Conservation (phyloP, 2,888 invertebrate genomes). For the Beris chalybata region DNA sequence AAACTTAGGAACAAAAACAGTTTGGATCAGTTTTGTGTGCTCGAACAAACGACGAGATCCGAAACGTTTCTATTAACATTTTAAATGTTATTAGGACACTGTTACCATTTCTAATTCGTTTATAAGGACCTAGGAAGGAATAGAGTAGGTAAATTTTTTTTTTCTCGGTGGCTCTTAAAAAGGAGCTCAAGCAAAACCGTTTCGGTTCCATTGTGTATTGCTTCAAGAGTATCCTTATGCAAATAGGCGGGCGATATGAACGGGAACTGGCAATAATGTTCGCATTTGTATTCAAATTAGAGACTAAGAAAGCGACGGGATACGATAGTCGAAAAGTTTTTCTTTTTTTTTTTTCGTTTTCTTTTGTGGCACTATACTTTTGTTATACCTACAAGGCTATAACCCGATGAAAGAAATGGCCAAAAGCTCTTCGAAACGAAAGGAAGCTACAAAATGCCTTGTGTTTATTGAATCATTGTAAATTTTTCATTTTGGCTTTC, state of each 20-base stretch:
- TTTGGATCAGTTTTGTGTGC: conserved; percentile 14
- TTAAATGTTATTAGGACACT: conserved; percentile 35
- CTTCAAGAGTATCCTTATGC: conserved; percentile 30
- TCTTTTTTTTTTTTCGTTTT: background rate
- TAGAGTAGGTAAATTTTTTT: conserved; percentile 5
- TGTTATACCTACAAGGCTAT: background rate
- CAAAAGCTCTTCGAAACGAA: conserved; percentile 11
- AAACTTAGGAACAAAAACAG: no score
- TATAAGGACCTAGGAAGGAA: conserved; percentile 31
- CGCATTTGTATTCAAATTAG: conserved; percentile 38
- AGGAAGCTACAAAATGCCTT: background rate
- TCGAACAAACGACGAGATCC: conserved; percentile 3
- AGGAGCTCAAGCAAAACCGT: conserved; percentile 7
- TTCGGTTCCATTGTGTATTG: conserved; percentile 25
- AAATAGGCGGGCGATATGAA: conserved; percentile 33
- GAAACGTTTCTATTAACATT: conserved; percentile 32
- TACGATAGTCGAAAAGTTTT: background rate
- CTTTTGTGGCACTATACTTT: conserved; percentile 6
- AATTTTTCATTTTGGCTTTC: conserved; percentile 11
- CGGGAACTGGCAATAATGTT: conserved; percentile 34
- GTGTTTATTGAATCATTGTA: conserved; percentile 27
- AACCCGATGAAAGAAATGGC: conserved; percentile 5
- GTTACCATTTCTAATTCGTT: conserved; percentile 37
- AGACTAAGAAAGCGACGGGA: conserved; percentile 5
- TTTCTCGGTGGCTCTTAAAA: conserved; percentile 21